Conservation (phyloP, 2,113 vertebrate genomes). For the Pseudorhombus dupliciocellatus region DNA sequence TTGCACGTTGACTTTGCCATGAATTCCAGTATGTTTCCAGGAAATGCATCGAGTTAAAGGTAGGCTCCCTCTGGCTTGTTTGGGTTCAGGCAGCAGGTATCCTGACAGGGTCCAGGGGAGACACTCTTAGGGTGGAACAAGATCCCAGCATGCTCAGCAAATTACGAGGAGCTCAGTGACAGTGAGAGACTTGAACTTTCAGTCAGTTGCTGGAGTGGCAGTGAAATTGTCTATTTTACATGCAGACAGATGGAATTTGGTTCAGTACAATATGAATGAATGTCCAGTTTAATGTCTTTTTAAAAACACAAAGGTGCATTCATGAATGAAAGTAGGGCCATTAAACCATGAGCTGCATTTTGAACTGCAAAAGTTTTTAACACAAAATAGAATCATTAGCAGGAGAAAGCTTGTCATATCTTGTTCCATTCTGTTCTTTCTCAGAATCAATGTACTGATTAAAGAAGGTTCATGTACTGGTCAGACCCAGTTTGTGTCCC, state of each 20-base stretch:
- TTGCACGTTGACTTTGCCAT: rapidly evolving
- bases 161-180: conserved; percentile 33
- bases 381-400: not conserved
- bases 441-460: not conserved
- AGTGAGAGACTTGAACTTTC: not conserved
- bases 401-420: not conserved
- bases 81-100: not conserved
- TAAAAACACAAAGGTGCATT: not conserved
- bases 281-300: not conserved
- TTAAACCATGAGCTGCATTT: not conserved
- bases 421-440: not conserved
- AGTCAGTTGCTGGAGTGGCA: not conserved
- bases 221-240: not conserved
- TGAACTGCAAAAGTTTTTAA: not conserved
- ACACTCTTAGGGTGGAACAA: conserved; percentile 24
- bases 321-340: not conserved
- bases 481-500: no score
- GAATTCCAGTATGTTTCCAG: not conserved
- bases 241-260: not conserved
- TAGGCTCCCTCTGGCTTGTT: not conserved
- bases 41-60: not conserved
- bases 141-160: conserved; percentile 51
- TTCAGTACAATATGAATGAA: not conserved
- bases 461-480: no score
- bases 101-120: not conserved